Evolutionary conservation across 2,888 invertebrate species (phyloP).

Genomic region (Lamellibrachia satsuma): DNA sequence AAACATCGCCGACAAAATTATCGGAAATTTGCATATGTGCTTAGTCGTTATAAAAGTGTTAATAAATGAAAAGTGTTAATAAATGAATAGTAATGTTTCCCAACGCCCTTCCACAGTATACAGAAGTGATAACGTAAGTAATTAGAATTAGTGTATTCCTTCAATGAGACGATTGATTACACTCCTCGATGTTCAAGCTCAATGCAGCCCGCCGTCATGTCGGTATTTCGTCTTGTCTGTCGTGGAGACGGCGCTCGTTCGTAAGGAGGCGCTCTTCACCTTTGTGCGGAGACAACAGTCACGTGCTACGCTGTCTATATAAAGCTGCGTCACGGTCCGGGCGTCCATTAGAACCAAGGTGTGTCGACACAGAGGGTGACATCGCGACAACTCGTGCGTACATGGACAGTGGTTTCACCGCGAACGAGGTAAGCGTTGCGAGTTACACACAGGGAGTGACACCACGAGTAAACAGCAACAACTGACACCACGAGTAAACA

Average conservation of each 20-base stretch:
- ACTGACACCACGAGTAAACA: too few species aligned
- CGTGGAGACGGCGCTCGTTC: neutral
- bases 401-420: neutral
- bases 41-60: neutral
- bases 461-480: neutral
- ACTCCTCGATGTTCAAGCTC: neutral
- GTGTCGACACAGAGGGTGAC: neutral
- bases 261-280: neutral
- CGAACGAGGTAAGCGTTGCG: neutral
- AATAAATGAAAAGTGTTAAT: neutral
- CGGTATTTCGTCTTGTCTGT: neutral
- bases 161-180: neutral
- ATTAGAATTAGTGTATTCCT: neutral
- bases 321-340: neutral
- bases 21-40: neutral
- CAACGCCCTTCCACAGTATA: neutral
- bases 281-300: neutral
- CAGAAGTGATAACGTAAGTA: neutral
- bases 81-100: neutral
- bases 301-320: neutral
- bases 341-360: conserved; percentile 9
- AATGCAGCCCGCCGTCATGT: neutral
- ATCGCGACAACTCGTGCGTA: neutral
- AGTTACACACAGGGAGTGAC: neutral
- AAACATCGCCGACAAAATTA: neutral